Conservation (phyloP, 2,113 vertebrate species). For the Stigmatopora argus region DNA sequence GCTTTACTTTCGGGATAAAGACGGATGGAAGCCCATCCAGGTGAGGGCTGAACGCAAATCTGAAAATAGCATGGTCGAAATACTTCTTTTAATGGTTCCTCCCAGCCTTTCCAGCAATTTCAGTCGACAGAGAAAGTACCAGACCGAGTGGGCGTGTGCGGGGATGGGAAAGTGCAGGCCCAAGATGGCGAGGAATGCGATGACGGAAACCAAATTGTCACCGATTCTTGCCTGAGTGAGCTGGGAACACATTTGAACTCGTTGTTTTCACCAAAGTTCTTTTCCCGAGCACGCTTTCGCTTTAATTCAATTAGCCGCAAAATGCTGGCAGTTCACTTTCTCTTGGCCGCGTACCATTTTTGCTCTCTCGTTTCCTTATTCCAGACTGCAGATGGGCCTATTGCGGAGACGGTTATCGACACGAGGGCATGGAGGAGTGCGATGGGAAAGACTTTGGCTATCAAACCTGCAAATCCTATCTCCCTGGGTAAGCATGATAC, state of each 20-base stretch:
- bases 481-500: conserved; percentile 80
- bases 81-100: not conserved
- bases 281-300: conserved; percentile 29
- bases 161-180: conserved; percentile 80
- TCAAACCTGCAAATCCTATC: conserved; percentile 89
- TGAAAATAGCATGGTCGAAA: not conserved
- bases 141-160: conserved; percentile 66
- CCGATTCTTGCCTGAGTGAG: conserved; percentile 84
- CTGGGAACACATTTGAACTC: conserved; percentile 22
- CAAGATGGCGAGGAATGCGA: conserved; percentile 84
- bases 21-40: conserved; percentile 89
- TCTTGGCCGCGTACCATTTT: not conserved
- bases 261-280: conserved; percentile 7
- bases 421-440: conserved; percentile 87
- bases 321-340: conserved; percentile 52
- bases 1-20: conserved; percentile 87
- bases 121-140: conserved; percentile 72
- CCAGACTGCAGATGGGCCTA: conserved; percentile 87
- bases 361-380: conserved; percentile 5
- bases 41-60: conserved; percentile 50
- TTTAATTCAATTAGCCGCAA: conserved; percentile 56
- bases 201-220: conserved; percentile 77
- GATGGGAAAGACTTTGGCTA: conserved; percentile 93
- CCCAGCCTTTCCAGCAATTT: conserved; percentile 72
- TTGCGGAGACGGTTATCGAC: conserved; percentile 89